phyloP scores from a whole-genome alignment of 2,113 vertebrate species.

The Mustela nigripes region DNA sequence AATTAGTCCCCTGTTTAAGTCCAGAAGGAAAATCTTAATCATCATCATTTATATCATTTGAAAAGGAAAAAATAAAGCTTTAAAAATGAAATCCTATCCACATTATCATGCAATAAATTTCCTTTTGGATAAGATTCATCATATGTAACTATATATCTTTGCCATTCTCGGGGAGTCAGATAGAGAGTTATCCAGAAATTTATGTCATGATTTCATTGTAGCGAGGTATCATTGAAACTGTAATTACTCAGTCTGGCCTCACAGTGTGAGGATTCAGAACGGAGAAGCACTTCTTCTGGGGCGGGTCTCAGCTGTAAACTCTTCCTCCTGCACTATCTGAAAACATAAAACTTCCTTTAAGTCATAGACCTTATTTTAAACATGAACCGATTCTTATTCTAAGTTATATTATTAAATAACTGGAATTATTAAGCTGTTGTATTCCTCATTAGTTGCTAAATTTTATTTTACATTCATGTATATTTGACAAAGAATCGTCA shows the following conservation, averaged over 20 bases:
- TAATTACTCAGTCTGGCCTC: neutral
- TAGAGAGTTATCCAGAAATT: conserved; percentile 11
- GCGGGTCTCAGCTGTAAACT: neutral
- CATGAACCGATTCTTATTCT: neutral
- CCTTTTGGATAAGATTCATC: conserved; percentile 61
- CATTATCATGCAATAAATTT: conserved; percentile 64
- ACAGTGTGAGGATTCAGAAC: neutral
- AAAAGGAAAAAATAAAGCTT: conserved; percentile 51
- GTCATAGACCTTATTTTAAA: conserved; percentile 21
- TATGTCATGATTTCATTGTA: neutral
- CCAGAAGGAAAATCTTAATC: conserved; percentile 61
- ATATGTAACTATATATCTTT: conserved; percentile 42
- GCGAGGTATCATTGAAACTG: neutral
- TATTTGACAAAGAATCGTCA: conserved; percentile 45
- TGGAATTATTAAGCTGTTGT: neutral
- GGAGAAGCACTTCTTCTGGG: neutral
- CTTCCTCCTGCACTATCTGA: neutral
- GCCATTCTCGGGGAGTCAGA: conserved; percentile 38
- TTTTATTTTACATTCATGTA: conserved; percentile 55
- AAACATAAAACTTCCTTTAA: conserved; percentile 44
- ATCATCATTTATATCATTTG: conserved; percentile 37
- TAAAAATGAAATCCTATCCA: conserved; percentile 68
- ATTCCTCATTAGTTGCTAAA: conserved; percentile 37
- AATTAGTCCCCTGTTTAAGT: conserved; percentile 5
- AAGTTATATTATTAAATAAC: neutral